Base-by-base conservation (phyloP, 2,888 invertebrate genomes). In the Synergus laeviventris region DNA sequence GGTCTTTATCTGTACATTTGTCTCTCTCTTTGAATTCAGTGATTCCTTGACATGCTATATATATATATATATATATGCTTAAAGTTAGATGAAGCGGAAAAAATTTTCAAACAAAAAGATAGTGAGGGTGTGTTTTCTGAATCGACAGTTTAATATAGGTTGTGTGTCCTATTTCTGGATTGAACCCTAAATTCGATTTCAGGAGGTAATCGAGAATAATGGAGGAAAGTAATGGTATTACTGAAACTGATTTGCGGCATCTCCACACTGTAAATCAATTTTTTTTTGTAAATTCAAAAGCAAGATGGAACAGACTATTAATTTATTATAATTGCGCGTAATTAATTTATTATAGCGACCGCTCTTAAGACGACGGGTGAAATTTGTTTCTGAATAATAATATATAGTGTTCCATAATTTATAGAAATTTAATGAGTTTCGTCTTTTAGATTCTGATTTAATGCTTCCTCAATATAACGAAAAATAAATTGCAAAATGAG, bases 171-270 rank as follows among this genome's bases (percentile, higher is more conserved):
- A 45, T 66, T 45, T 66, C 66, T 24, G 45, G 21, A 66, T 66
- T 66, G 31, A 45, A 66, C 8, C 8, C 42, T 45, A 2, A 45
- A 66, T 45, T 14, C 16, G 31, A 66, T 66, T 66, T 24, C 16
- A 45, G 42, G n/a, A 45, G 45, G 66, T 49, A 66, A 42, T 66
- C 21, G 66, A 66, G 42, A 66, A 66, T 24, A 66, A 42, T 66
- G 64, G 31, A 31, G 21, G 42, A 12, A 39, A 11, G 21, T 66
- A 42, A 66, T 45, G 39, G 14, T 42, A 21, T 66, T 66, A 21
- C 16, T 14, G 12, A 45, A 66, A 66, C 24, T 66, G 31, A 66
- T 66, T 31, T 64, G n/a, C 21, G 16, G n/a, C 8, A 61, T 36
- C 24, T 66, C 42, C n/a, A 12, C 45, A 66, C 42, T 66, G 12